phyloP scores from a whole-genome alignment of 2,113 vertebrate species.

The Platysternon megacephalum region DNA sequence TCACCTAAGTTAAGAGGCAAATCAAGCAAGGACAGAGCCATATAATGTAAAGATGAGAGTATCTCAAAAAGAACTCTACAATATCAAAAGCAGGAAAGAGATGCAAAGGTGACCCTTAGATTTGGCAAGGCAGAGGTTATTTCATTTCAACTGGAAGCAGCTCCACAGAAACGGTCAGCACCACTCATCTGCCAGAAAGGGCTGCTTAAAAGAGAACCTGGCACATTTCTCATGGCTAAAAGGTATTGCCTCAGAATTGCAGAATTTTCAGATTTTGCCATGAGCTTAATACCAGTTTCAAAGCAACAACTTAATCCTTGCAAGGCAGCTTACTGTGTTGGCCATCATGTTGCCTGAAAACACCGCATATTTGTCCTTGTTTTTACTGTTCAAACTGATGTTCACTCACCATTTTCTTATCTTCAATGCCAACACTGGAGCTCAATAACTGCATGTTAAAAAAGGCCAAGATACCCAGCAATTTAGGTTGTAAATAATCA shows the following conservation, averaged over 20 bases:
- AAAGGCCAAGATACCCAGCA: constrained; percentile 96
- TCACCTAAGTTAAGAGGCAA: not conserved
- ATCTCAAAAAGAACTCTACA: not conserved
- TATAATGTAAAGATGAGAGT: not conserved
- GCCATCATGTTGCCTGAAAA: not conserved
- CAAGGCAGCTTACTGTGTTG: not conserved
- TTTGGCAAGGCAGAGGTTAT: rapidly evolving
- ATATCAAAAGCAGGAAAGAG: not conserved
- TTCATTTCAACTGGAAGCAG: not conserved
- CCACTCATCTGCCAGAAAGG: not conserved
- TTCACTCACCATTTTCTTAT: constrained; percentile 91
- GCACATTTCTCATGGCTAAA: not conserved
- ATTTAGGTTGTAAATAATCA: constrained; percentile 96
- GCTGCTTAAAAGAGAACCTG: not conserved
- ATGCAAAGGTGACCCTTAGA: not conserved
- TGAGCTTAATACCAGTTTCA: not conserved
- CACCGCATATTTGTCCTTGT: not conserved
- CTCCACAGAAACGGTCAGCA: not conserved
- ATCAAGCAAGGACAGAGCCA: not conserved
- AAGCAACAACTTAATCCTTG: not conserved
- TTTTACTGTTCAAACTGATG: not conserved
- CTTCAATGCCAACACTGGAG: constrained; percentile 95
- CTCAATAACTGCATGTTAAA: constrained; percentile 98
- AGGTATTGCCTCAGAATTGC: not conserved
- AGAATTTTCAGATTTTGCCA: not conserved